These are phyloP conservation scores for Virgularia gustaviana DNA, from an alignment of 92 coral and sea anemone genomes.

Conservation along the genomic window DNA sequence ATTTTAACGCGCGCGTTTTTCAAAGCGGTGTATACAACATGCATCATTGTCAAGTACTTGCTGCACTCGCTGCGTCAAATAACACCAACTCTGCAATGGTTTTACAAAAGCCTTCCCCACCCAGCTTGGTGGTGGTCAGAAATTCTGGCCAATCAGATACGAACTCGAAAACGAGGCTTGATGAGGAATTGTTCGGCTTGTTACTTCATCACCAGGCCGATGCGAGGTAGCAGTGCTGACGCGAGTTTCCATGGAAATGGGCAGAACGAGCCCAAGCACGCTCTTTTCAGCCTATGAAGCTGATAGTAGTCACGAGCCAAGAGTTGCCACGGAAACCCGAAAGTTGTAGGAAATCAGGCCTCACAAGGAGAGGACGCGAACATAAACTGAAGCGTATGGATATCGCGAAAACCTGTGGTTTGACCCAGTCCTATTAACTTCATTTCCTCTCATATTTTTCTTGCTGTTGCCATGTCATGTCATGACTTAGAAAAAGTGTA, in stretches of 20 bases:
- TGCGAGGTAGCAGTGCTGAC: slow-evolving; percentile 24
- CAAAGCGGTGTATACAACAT: slow-evolving; percentile 84
- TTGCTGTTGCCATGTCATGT: too few relatives aligned
- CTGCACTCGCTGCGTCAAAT: slow-evolving; percentile 19
- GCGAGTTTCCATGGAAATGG: not conserved
- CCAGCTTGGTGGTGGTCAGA: slow-evolving; percentile 71
- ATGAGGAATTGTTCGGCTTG: slow-evolving; percentile 8
- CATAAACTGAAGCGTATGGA: too few relatives aligned
- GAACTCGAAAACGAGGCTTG: not conserved
- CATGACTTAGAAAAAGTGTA: too few relatives aligned
- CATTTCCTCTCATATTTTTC: too few relatives aligned
- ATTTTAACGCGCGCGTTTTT: slow-evolving; percentile 68
- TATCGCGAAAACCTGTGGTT: too few relatives aligned
- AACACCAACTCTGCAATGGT: slow-evolving; percentile 34
- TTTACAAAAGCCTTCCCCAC: slow-evolving; percentile 76
- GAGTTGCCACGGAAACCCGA: too few relatives aligned
- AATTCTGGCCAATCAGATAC: slow-evolving; percentile 35
- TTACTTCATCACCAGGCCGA: slow-evolving; percentile 6
- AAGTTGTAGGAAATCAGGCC: too few relatives aligned
- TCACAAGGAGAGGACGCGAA: too few relatives aligned
- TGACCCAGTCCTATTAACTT: too few relatives aligned
- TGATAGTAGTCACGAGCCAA: too few relatives aligned
- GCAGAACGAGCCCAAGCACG: not conserved
- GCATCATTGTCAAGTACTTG: slow-evolving; percentile 74
- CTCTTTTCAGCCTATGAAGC: too few relatives aligned